Base-by-base conservation (phyloP, 2,888 invertebrate species). In the Synanthedon tipuliformis region DNA sequence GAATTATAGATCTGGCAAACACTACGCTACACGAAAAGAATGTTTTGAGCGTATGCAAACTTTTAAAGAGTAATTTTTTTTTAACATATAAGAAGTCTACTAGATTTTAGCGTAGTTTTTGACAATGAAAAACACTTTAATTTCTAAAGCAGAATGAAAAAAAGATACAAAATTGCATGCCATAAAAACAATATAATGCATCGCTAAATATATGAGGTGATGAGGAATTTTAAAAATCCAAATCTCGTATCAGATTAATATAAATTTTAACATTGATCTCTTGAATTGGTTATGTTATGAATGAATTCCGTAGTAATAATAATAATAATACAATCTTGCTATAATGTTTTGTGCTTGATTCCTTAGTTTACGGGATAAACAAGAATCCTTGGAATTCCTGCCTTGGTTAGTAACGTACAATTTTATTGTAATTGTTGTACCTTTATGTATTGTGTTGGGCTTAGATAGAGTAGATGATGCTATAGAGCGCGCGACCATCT, bases 301-400 rank as follows among this genome's bases (percentile, higher is more conserved):
- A 10, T 34, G 10, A 34, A 34, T 34, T 34, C 34, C 10, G 8
- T 34, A 34, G 34, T 10, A 34, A 34, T 34, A 34, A 34, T 34
- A 34, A 34, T 34, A 8, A 34, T 34, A 34, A 15, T 45, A 45
- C n/a, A 23, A 51, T 55, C 49, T 56, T 59, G 71, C 77, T 82
- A 81, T 79, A 78, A 63, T 66, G 67, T 69, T 68, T 50, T 48
- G 15, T 79, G 79, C 83, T 83, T 85, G 77, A 70, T 84, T 88
- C 82, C 82, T 88, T 90, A 93, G 92, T 92, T 91, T 91, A 89
- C 91, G 92, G 92, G 92, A 92, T 90, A 93, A 93, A 89, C 90
- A 89, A 88, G 92, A 92, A 81, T 89, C 90, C 80, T 90, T 92
- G 91, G 92, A 92, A 86, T 92, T 90, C 89, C 90, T 91, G 83